Evolutionary conservation across 2,888 invertebrate species (phyloP).

Genomic region (Ormyrus nitidulus): DNA sequence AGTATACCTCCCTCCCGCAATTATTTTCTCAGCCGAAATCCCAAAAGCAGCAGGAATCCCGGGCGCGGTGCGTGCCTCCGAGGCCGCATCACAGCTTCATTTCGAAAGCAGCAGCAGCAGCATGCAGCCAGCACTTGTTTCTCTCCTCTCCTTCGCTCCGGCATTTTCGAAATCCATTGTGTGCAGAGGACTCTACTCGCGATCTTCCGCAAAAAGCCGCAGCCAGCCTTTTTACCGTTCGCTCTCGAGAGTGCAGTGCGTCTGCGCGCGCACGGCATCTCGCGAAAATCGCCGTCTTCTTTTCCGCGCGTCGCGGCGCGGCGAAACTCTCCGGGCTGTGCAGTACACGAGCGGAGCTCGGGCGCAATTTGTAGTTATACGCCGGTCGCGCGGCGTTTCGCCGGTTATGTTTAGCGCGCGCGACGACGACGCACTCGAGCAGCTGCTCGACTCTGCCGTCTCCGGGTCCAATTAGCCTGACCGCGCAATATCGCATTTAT

Average conservation of each 20-base stretch:
- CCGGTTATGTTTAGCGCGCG: conserved; percentile 34
- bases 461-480: conserved; percentile 52
- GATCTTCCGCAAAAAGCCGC: too few species aligned
- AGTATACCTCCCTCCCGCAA: too few species aligned
- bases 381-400: neutral
- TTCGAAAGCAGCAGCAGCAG: too few species aligned
- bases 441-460: conserved; percentile 15
- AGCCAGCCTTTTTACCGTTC: too few species aligned
- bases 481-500: conserved; percentile 38
- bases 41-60: too few species aligned
- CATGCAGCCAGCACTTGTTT: neutral
- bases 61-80: too few species aligned
- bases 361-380: conserved; percentile 19
- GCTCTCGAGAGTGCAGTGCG: too few species aligned
- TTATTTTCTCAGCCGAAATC: too few species aligned
- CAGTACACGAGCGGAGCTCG: neutral
- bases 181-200: conserved; percentile 6
- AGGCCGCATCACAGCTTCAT: too few species aligned
- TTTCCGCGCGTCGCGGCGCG: neutral
- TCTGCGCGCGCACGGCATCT: too few species aligned
- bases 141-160: neutral
- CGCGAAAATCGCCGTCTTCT: neutral
- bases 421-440: conserved; percentile 6
- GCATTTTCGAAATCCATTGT: conserved; percentile 32
- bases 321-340: neutral